A percentile compares a stretch with the other conserved stretches of the same genome.
These are phyloP conservation scores for Clarias pachynema DNA, from an alignment of 2,797 vertebrate species.

Conservation along the genomic window DNA sequence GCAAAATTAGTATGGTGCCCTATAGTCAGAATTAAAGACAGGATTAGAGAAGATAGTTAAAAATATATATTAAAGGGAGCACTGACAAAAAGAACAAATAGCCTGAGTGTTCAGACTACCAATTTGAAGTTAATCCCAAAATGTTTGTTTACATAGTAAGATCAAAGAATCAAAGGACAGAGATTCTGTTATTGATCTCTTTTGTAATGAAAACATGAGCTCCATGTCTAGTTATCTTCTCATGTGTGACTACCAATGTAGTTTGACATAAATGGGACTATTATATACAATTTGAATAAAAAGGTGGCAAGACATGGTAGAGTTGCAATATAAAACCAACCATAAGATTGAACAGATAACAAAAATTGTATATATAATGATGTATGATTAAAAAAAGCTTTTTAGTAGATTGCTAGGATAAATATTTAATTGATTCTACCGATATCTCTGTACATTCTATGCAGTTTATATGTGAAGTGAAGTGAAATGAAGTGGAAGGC, in stretches of 20 bases:
- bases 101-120: conserved; percentile 63
- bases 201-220: conserved; percentile 42
- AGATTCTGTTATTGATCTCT: conserved; percentile 51
- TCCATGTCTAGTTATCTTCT: not conserved
- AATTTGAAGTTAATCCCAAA: conserved; percentile 70
- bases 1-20: conserved; percentile 52
- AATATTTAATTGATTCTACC: not conserved
- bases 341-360: not conserved
- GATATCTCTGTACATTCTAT: not conserved
- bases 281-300: not conserved
- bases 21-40: conserved; percentile 27
- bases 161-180: conserved; percentile 56
- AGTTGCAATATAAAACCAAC: not conserved
- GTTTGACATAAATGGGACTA: conserved; percentile 54
- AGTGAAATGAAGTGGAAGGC: not conserved
- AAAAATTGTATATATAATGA: not conserved
- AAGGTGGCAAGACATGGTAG: not conserved
- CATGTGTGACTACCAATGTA: conserved; percentile 57
- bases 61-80: conserved; percentile 50
- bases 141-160: conserved; percentile 68
- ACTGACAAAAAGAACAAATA: conserved; percentile 45
- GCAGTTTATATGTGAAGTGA: not conserved
- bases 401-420: not conserved
- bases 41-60: conserved; percentile 31
- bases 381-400: not conserved